A percentile compares a stretch with the other conserved stretches of the same genome.
phyloP scores from a whole-genome alignment of 1,140 invertebrate genomes.

The Gonatopus flavifemur region DNA sequence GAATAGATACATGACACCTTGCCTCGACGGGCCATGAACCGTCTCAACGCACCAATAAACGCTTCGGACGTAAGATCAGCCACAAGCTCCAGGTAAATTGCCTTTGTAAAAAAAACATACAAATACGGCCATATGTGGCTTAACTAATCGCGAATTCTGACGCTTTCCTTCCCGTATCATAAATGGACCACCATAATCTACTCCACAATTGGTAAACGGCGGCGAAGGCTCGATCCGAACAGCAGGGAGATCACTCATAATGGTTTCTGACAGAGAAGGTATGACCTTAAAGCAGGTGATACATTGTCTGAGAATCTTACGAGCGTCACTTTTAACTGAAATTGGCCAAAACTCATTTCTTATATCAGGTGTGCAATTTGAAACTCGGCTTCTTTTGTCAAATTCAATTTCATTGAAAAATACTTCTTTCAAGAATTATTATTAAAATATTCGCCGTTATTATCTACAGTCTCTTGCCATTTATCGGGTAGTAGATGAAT shows the following conservation, averaged over 20 bases:
- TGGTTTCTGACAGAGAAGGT: neutral
- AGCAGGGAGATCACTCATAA: neutral
- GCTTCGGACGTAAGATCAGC: neutral
- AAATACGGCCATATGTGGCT: neutral
- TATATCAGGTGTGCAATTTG: too few relatives aligned
- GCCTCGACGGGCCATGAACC: neutral
- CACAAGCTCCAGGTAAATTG: too few relatives aligned
- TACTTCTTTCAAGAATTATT: too few relatives aligned
- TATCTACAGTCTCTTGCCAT: too few relatives aligned
- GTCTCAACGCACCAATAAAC: neutral
- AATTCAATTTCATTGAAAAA: too few relatives aligned
- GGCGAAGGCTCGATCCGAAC: neutral
- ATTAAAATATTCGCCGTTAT: too few relatives aligned
- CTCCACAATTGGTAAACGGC: neutral
- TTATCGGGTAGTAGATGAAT: too few relatives aligned
- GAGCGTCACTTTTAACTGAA: neutral
- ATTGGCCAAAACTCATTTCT: constrained; percentile 5
- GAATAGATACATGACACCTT: neutral
- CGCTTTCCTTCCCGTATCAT: neutral
- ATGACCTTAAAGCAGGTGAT: neutral
- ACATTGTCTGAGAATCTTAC: neutral
- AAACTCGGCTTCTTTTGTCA: too few relatives aligned
- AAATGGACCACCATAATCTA: neutral
- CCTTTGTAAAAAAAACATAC: too few relatives aligned
- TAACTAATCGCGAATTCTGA: neutral